Base-by-base conservation (phyloP, 2,113 vertebrate species). In the Leuciscus idus region DNA sequence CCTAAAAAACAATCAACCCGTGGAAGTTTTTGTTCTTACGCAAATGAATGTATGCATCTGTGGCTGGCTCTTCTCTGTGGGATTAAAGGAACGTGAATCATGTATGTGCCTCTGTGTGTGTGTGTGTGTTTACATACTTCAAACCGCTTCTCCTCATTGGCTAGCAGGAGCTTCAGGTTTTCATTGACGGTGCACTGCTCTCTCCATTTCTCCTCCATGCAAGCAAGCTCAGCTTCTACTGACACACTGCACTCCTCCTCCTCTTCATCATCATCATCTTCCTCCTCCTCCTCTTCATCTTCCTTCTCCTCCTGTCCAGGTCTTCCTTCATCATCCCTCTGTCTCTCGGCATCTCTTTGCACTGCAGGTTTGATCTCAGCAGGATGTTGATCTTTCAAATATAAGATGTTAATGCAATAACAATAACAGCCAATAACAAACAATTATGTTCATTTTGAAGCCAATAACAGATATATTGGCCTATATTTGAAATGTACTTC, bases 141-240 rank as follows among this genome's bases (percentile, higher is more conserved):
- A 92, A 96, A 97, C 72, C 93, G 95, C 85, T 97, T 96, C 77
- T 98, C 96, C 92, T 96, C 95, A n/a, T 94, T 91, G 77, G 95
- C 94, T 86, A 98, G 94, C 73, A 96, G 95, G 76, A 96, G 94
- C 90, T 97, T 98, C 86, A 98, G 91, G 33, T 93, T 89, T 88
- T 97, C 96, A 10, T 95, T 97, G 92, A 97, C 95, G 87, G 96
- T 96, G 36, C 98, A 94, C 92, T 99, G 98, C 90, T 98, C 96
- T 89, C 96, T 97, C 97, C 97, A 98, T 88, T 96, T 98, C 94
- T 98, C 93, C 91, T 99, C 97, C 96, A 98, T 95, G 94, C 95
- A 95, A 15, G 96, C 97, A 86, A 98, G 94, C 92, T 99, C 97
- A 90, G 96, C 96, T 91, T 98, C 97, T 88, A 97, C 97, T 62